A percentile compares a stretch with the other conserved stretches of the same genome.
These are phyloP conservation scores for Pluvialis apricaria DNA, from an alignment of 2,113 vertebrate genomes.

Conservation along the genomic window DNA sequence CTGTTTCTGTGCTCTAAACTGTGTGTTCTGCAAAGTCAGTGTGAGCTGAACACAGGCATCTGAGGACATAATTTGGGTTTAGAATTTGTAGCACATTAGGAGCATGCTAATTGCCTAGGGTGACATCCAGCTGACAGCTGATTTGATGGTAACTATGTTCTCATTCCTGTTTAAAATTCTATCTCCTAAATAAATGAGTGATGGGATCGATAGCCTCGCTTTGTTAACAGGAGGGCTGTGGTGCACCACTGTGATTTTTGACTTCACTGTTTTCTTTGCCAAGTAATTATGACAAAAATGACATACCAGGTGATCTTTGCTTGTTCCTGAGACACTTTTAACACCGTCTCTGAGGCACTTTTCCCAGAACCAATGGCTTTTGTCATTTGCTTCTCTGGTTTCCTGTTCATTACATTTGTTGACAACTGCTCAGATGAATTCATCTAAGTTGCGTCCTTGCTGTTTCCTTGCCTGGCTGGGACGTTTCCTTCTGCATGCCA, in stretches of 20 bases:
- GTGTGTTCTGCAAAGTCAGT: not conserved
- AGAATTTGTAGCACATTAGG: conserved; percentile 42
- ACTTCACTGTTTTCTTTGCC: conserved; percentile 37
- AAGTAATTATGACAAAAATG: conserved; percentile 62
- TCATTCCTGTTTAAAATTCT: conserved; percentile 48
- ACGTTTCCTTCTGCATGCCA: not conserved
- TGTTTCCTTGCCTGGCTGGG: not conserved
- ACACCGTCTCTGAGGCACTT: not conserved
- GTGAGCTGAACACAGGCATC: not conserved
- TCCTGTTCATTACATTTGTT: conserved; percentile 18
- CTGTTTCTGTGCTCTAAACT: not conserved
- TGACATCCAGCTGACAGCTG: conserved; percentile 58
- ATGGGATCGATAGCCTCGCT: conserved; percentile 46
- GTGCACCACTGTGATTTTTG: conserved; percentile 43
- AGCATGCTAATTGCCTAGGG: conserved; percentile 59
- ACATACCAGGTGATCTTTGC: conserved; percentile 6
- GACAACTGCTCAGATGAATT: not conserved
- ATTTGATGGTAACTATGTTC: conserved; percentile 45
- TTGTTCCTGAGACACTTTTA: conserved; percentile 17
- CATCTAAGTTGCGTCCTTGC: not conserved
- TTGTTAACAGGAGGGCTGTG: conserved; percentile 22
- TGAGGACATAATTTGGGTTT: conserved; percentile 37
- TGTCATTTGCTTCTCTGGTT: not conserved
- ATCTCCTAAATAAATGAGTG: conserved; percentile 55
- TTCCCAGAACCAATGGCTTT: not conserved